phyloP scores from a whole-genome alignment of 2,888 invertebrate genomes.

The Tachina grossa region DNA sequence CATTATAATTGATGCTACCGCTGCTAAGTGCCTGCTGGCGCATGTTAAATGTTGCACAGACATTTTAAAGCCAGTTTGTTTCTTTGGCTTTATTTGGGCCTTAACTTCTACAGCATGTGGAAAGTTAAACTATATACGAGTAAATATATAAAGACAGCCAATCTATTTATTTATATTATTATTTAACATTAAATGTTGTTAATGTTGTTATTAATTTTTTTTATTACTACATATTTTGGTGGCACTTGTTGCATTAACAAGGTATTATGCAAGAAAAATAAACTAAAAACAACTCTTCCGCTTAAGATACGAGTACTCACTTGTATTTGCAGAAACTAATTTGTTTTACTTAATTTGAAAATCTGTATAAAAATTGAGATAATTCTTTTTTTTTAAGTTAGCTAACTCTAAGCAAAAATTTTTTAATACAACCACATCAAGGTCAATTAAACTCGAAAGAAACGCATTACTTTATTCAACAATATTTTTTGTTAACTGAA shows the following conservation, averaged over 20 bases:
- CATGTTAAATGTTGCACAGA: slow-evolving; percentile 63
- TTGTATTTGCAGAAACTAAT: neutral
- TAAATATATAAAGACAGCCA: neutral
- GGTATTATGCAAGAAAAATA: slow-evolving; percentile 39
- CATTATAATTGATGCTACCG: slow-evolving; percentile 36
- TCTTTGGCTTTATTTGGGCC: neutral
- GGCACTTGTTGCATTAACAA: slow-evolving; percentile 37
- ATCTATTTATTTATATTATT: slow-evolving; percentile 15
- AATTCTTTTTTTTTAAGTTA: slow-evolving; percentile 11
- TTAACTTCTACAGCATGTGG: slow-evolving; percentile 9
- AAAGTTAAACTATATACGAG: neutral
- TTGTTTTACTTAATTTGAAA: neutral
- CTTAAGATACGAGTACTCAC: slow-evolving; percentile 18
- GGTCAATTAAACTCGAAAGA: slow-evolving; percentile 31
- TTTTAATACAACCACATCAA: slow-evolving; percentile 12
- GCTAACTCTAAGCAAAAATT: neutral
- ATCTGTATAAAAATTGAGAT: neutral
- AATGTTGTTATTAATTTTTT: neutral
- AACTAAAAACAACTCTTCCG: slow-evolving; percentile 35
- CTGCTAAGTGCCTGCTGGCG: neutral
- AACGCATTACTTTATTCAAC: neutral
- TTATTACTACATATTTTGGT: slow-evolving; percentile 11
- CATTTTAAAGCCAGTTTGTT: slow-evolving; percentile 51
- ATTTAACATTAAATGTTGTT: slow-evolving; percentile 27
- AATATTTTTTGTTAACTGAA: neutral